phyloP scores from a whole-genome alignment of 2,113 vertebrate species.

The Passer montanus region DNA sequence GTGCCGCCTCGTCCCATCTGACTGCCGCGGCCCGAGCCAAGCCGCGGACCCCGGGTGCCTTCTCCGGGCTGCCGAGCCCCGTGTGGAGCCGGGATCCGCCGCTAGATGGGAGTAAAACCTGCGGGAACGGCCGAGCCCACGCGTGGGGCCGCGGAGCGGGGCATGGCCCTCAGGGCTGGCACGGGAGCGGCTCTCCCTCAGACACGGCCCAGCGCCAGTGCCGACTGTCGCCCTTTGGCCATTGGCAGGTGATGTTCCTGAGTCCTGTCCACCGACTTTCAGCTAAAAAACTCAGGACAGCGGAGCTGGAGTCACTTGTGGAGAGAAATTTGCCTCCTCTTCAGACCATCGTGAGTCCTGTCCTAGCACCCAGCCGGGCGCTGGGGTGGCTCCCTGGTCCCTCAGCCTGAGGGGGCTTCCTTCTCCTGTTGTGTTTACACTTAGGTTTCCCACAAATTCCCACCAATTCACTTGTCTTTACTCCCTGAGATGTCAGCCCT shows the following conservation, averaged over 20 bases:
- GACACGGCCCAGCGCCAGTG: neutral
- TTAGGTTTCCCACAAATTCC: neutral
- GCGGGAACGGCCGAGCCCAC: neutral
- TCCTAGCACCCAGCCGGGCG: neutral
- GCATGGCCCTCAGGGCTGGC: accelerated
- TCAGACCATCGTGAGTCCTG: neutral
- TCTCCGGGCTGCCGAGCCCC: neutral
- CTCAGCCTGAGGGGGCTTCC: neutral
- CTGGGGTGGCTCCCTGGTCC: neutral
- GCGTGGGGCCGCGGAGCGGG: neutral
- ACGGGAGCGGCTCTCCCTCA: accelerated
- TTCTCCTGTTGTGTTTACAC: accelerated
- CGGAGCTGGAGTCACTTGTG: accelerated
- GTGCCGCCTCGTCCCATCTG: neutral
- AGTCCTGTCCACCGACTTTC: neutral
- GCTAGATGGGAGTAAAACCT: neutral
- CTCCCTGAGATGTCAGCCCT: neutral
- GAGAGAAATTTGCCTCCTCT: neutral
- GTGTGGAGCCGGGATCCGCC: neutral
- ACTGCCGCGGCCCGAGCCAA: neutral
- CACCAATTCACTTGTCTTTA: neutral
- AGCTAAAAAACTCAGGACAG: neutral
- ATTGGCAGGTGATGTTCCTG: neutral
- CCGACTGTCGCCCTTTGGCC: accelerated
- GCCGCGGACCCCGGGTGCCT: neutral